Conservation (phyloP, 2,888 invertebrate genomes). For the Nowickia ferox region DNA sequence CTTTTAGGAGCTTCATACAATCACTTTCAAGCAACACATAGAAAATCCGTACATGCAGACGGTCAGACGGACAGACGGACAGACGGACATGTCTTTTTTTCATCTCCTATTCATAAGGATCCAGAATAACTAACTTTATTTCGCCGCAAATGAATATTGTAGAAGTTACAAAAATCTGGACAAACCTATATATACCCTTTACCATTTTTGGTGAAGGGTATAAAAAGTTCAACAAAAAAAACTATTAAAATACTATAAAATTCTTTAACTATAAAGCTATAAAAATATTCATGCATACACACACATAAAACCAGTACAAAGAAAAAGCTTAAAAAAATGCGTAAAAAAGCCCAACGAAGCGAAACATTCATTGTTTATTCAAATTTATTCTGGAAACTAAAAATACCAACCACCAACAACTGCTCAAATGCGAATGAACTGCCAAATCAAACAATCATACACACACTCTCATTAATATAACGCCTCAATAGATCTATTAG, state of each 20-base stretch:
- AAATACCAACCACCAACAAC: not conserved
- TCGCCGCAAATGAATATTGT: too few species aligned
- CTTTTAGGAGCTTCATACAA: too few species aligned
- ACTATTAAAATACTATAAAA: slow-evolving; percentile 32
- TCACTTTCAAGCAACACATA: too few species aligned
- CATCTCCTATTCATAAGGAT: too few species aligned
- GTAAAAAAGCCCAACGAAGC: slow-evolving; percentile 36
- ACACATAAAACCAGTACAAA: slow-evolving; percentile 5
- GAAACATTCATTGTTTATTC: slow-evolving; percentile 16
- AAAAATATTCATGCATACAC: not conserved
- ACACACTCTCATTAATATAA: not conserved
- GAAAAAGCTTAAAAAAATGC: slow-evolving; percentile 31
- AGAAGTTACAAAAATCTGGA: too few species aligned
- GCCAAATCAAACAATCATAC: not conserved
- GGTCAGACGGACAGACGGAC: too few species aligned
- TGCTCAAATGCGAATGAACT: slow-evolving; percentile 34
- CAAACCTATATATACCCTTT: too few species aligned
- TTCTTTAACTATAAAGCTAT: slow-evolving; percentile 23
- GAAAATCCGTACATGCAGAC: too few species aligned
- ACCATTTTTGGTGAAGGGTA: too few species aligned
- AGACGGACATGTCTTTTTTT: too few species aligned
- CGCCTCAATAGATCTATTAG: slow-evolving; percentile 53
- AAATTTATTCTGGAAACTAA: slow-evolving; percentile 4
- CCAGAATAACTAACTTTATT: too few species aligned
- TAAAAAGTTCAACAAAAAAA: slow-evolving; percentile 12